Evolutionary conservation across 1,140 invertebrate genomes (phyloP), one percentile per base, ranked within the genome.

Genomic region (Marisa cornuarietis): DNA sequence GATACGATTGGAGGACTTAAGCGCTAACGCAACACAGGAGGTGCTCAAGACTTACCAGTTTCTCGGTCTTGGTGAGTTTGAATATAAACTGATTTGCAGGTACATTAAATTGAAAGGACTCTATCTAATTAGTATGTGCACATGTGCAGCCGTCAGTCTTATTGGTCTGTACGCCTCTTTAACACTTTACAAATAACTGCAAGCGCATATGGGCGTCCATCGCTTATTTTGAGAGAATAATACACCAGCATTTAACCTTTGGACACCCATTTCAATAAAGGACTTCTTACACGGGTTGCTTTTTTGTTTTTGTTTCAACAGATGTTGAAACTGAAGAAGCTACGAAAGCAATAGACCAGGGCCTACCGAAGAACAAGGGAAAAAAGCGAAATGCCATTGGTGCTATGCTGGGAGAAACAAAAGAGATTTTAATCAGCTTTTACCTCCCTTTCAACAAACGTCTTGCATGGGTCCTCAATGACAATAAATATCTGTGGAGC

Each of bases 1-100:
- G 26, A 14, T 76, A 0, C 74, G 74, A 76, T 49, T 76, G 74
- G 74, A 76, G 22, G 74, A 76, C n/a, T 31, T 76, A 63, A 49
- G 61, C 3, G 31, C 42, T 1, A 61, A 76, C 20, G 51, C 10
- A 20, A 49, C 22, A 49, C 16, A n/a, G 8, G 74, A 65, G 14
- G 10, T 76, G 52, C 16, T 22, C n/a, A n/a, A 49, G 20, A 11
- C 26, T 6, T 66, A 10, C 24, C 18, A 61, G 13, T 76, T 76
- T 66, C 74, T 66, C 14, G 73, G 58, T 3, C 26, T 75, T 5
- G 73, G 73, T 75, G 42, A 62, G 73, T 42, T 42, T 42, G 31
- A 42, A 42, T 42, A 42, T 42, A n/a, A n/a, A n/a, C n/a, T n/a
- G 31, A 42, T 42, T 42, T 42, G 31, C 31, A 2, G 31, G 6